These are phyloP conservation scores for Eristalinus aeneus DNA, from an alignment of 2,888 invertebrate species.

Conservation along the genomic window DNA sequence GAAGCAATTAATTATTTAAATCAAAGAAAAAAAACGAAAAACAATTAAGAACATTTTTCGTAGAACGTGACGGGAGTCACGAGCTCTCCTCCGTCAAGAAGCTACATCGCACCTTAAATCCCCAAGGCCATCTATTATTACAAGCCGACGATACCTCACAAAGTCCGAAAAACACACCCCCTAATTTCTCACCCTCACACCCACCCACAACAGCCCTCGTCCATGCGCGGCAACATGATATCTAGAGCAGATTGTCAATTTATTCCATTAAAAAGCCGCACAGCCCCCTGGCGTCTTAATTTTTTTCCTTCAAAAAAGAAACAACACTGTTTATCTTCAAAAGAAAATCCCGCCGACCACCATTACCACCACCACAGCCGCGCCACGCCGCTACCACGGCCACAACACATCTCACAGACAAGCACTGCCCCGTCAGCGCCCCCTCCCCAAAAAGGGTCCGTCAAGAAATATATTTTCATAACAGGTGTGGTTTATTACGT, in stretches of 20 bases:
- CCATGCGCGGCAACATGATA: conserved; percentile 1
- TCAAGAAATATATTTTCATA: conserved; percentile 39
- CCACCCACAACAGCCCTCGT: conserved; percentile 9
- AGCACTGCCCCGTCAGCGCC: no score
- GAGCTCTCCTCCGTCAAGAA: conserved; percentile 4
- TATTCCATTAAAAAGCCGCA: conserved; percentile 64
- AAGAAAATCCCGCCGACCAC: conserved; percentile 21
- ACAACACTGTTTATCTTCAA: conserved; percentile 53
- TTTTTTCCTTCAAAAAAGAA: conserved; percentile 15
- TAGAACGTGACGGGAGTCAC: conserved; percentile 33
- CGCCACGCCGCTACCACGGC: not conserved
- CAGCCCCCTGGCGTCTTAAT: conserved; percentile 53
- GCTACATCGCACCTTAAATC: conserved; percentile 1
- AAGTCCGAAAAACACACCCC: conserved; percentile 36
- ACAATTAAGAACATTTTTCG: not conserved
- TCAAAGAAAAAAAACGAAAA: conserved; percentile 18
- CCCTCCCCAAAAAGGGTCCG: not conserved
- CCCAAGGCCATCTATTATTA: conserved; percentile 47
- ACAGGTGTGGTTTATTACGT: conserved; percentile 67
- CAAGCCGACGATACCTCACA: conserved; percentile 51
- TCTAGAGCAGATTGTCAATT: conserved; percentile 68
- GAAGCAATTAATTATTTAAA: conserved; percentile 55
- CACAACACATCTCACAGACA: no score
- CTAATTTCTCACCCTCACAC: not conserved
- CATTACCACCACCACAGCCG: not conserved